Evolutionary conservation across 2,113 vertebrate genomes (phyloP).

Genomic region (Zonotrichia leucophrys): DNA sequence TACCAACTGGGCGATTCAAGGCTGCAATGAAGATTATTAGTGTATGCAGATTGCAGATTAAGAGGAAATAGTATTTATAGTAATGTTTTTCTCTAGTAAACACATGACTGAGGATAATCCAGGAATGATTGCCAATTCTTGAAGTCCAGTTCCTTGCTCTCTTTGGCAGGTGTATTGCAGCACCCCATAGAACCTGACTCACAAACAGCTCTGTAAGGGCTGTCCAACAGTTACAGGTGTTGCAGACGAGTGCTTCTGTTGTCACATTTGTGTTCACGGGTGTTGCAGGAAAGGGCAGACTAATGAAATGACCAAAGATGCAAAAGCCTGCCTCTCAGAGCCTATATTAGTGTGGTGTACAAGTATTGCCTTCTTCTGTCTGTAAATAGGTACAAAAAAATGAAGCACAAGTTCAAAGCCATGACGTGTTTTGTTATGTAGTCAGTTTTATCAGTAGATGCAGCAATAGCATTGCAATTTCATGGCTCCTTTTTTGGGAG

Average conservation of each 20-base stretch:
- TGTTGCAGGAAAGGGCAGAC: background rate
- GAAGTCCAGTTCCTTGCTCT: background rate
- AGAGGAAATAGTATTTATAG: background rate
- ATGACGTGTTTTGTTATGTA: background rate
- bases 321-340: background rate
- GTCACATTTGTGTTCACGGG: background rate
- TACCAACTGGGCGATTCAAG: background rate
- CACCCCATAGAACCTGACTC: background rate
- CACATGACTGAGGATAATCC: background rate
- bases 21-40: background rate
- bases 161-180: background rate
- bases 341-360: background rate
- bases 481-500: background rate
- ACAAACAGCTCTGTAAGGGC: background rate
- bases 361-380: background rate
- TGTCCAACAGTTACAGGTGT: background rate
- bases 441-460: background rate
- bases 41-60: background rate
- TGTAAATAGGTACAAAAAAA: background rate
- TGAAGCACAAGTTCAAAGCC: background rate
- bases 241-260: background rate
- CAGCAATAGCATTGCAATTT: background rate
- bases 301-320: background rate
- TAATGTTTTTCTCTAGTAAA: background rate
- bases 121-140: background rate